Conservation (phyloP, 2,113 vertebrate species). For the Trematocara marginatum region DNA sequence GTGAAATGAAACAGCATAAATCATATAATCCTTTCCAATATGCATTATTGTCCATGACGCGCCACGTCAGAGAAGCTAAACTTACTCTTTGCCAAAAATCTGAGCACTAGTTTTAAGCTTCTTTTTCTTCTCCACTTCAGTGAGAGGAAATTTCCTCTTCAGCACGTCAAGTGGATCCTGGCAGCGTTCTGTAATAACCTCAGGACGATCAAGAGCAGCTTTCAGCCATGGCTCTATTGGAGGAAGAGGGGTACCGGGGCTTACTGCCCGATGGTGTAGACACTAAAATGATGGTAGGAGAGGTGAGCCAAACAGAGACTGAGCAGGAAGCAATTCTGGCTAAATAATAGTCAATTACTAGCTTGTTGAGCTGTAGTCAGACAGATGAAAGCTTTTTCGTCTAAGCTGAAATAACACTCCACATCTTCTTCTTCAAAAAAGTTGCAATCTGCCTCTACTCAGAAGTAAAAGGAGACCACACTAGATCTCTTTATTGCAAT, state of each 20-base stretch:
- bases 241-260: conserved; percentile 78
- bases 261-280: conserved; percentile 85
- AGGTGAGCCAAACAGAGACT: not conserved
- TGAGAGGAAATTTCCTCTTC: conserved; percentile 83
- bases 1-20: not conserved
- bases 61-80: not conserved
- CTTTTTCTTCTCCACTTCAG: conserved; percentile 83
- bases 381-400: not conserved
- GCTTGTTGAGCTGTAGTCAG: not conserved
- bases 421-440: not conserved
- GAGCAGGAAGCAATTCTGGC: not conserved
- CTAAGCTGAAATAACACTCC: not conserved
- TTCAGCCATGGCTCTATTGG: conserved; percentile 79
- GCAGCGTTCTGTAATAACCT: conserved; percentile 74
- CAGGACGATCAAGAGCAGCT: conserved; percentile 77
- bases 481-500: not conserved
- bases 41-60: not conserved
- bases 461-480: not conserved
- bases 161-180: conserved; percentile 76
- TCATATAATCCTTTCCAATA: not conserved
- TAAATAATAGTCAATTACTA: not conserved
- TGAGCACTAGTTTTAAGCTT: conserved; percentile 83
- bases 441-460: not conserved
- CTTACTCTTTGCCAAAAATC: conserved; percentile 86
- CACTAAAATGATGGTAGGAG: conserved; percentile 71